Percentiles rank a stretch among this genome's conserved stretches.
These are phyloP conservation scores for Euclidia mi DNA, from an alignment of 2,888 invertebrate genomes.

Conservation along the genomic window DNA sequence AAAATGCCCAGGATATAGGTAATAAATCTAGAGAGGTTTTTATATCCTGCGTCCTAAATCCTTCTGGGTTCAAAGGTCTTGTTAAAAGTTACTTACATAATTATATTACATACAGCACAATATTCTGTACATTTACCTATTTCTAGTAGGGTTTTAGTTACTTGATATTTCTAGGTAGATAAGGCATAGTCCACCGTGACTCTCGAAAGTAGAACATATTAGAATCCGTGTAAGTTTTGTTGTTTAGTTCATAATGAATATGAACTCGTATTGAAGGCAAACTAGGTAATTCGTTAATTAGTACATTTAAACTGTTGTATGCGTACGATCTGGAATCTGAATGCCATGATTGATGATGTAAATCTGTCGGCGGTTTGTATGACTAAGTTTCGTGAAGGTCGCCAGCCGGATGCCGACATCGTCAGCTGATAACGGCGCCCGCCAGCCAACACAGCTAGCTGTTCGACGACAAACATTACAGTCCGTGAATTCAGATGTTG, in stretches of 20 bases:
- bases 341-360: conserved; percentile 69
- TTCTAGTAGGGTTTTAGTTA: too few relatives aligned
- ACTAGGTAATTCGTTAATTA: conserved; percentile 37
- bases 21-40: too few relatives aligned
- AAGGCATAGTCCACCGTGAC: too few relatives aligned
- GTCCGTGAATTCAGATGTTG: conserved; percentile 36
- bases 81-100: too few relatives aligned
- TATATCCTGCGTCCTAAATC: too few relatives aligned
- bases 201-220: too few relatives aligned
- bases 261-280: conserved; percentile 6
- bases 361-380: conserved; percentile 68
- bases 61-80: too few relatives aligned
- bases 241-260: background rate
- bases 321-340: conserved; percentile 46
- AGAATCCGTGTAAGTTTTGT: too few relatives aligned
- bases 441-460: conserved; percentile 50
- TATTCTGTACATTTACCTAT: too few relatives aligned
- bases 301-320: conserved; percentile 47
- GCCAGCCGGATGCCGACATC: conserved; percentile 70
- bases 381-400: conserved; percentile 76
- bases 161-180: too few relatives aligned
- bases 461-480: conserved; percentile 44
- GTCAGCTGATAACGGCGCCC: conserved; percentile 73
- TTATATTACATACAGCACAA: too few relatives aligned
- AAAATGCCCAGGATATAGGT: too few relatives aligned